Evolutionary conservation across 2,888 invertebrate species (phyloP).

Genomic region (Hirudinaria manillensis): DNA sequence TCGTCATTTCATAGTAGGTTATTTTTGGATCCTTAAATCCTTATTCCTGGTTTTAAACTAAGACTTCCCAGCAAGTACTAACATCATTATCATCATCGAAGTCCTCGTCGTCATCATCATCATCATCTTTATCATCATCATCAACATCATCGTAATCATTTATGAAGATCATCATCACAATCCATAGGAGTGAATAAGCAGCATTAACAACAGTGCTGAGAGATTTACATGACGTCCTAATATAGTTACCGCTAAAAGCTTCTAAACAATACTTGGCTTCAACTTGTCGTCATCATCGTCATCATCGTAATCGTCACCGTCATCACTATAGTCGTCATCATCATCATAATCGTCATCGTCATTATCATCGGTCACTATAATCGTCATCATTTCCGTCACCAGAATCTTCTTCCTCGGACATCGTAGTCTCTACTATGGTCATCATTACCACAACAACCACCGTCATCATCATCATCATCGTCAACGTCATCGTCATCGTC

Average conservation of each 20-base stretch:
- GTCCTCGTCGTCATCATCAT: neutral
- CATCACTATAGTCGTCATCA: constrained; percentile 17
- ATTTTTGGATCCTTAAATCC: neutral
- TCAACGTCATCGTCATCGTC: constrained; percentile 19
- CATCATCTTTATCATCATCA: constrained; percentile 6
- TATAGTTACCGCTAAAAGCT: neutral
- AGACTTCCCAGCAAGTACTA: neutral
- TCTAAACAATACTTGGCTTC: neutral
- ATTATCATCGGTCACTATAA: constrained; percentile 8
- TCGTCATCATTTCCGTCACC: neutral
- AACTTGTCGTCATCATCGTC: constrained; percentile 13
- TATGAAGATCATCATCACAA: constrained; percentile 5
- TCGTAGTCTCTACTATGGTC: constrained; percentile 9
- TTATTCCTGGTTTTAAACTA: neutral
- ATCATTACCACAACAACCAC: too few species aligned
- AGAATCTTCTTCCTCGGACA: constrained; percentile 16
- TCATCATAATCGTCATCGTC: constrained; percentile 8
- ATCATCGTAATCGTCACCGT: constrained; percentile 22
- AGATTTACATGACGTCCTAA: neutral
- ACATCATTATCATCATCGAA: neutral
- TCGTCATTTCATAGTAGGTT: too few species aligned
- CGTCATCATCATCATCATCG: constrained; percentile 7
- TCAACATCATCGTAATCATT: neutral
- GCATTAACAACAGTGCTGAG: neutral
- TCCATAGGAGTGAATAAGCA: neutral